phyloP scores from a whole-genome alignment of 2,113 vertebrate genomes.

The Solenodon paradoxus region DNA sequence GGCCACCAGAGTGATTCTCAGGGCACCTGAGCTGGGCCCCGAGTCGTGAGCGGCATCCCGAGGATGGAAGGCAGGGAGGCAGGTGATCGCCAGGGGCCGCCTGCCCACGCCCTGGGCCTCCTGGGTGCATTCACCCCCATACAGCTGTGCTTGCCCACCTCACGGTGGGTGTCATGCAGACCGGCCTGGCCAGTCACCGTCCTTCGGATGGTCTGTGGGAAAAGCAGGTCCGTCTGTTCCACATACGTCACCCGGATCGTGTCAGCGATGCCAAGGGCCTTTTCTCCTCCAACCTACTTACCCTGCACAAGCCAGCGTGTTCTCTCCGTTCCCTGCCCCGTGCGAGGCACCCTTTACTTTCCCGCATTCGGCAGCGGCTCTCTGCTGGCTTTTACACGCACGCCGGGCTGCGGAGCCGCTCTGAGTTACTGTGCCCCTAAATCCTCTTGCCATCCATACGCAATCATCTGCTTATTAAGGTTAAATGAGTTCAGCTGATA shows the following conservation, averaged over 20 bases:
- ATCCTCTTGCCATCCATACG: constrained; percentile 36
- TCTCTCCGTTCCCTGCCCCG: neutral
- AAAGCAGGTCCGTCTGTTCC: constrained; percentile 64
- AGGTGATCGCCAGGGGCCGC: neutral
- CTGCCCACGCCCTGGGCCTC: neutral
- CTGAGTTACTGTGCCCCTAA: constrained; percentile 46
- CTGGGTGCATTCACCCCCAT: too few relatives aligned
- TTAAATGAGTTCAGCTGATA: constrained; percentile 70
- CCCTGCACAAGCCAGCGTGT: neutral
- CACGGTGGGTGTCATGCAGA: neutral
- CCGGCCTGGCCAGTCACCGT: neutral
- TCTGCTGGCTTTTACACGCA: neutral
- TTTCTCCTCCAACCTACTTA: constrained; percentile 65
- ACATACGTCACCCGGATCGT: constrained; percentile 50
- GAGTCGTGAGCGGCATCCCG: neutral
- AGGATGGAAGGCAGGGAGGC: neutral
- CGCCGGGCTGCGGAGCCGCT: neutral
- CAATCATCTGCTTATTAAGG: constrained; percentile 68
- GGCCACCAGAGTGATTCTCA: neutral
- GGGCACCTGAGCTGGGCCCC: neutral
- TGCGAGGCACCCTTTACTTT: neutral
- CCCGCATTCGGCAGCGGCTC: neutral
- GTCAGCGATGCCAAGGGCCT: neutral
- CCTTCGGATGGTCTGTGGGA: constrained; percentile 35
- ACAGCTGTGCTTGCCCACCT: neutral